phyloP scores from a whole-genome alignment of 2,888 invertebrate species.

The Drosophila meridiana region DNA sequence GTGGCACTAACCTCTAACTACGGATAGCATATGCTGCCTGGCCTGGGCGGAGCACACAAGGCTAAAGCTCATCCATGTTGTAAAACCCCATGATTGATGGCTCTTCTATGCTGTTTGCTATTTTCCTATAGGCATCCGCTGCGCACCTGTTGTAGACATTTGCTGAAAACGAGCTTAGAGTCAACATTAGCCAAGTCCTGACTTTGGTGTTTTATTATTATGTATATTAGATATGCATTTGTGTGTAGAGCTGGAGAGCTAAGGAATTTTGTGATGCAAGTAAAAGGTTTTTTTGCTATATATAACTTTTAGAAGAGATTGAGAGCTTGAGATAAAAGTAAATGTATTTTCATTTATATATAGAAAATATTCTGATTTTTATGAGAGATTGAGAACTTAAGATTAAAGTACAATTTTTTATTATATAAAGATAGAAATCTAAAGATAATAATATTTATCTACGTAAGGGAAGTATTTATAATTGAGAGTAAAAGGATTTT shows the following conservation, averaged over 20 bases:
- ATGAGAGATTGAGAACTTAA: not conserved
- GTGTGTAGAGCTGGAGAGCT: not conserved
- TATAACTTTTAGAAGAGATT: not conserved
- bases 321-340: not conserved
- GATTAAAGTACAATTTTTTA: not conserved
- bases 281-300: not conserved
- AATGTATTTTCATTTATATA: not conserved
- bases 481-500: not conserved
- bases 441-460: no score
- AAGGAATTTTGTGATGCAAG: not conserved
- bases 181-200: conserved; percentile 13
- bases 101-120: conserved; percentile 38
- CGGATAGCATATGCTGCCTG: conserved; percentile 56
- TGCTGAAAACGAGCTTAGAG: conserved; percentile 4
- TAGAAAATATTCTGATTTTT: not conserved
- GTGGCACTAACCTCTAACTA: conserved; percentile 48
- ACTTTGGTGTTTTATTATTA: conserved; percentile 4
- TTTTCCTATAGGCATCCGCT: conserved; percentile 20
- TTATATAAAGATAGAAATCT: no score
- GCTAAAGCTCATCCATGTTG: conserved; percentile 41
- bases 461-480: no score
- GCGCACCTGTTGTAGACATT: conserved; percentile 63
- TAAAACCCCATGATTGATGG: conserved; percentile 66
- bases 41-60: not conserved
- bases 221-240: conserved; percentile 10